Evolutionary conservation across 2,888 invertebrate genomes (phyloP).

Genomic region (Trachelus stipa): DNA sequence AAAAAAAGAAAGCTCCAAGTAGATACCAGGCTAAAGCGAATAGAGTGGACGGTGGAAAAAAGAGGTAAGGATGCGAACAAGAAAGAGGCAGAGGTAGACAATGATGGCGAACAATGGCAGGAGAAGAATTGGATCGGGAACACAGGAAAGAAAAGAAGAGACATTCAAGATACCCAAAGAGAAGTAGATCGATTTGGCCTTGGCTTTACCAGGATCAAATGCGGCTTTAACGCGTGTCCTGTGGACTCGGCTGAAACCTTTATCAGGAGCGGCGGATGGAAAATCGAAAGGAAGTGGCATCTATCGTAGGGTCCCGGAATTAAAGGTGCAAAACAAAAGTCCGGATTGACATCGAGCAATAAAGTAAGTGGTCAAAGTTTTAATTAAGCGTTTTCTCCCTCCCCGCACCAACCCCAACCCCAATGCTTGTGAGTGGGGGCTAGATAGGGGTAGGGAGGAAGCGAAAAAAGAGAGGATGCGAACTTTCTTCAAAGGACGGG

Average conservation of each 20-base stretch:
- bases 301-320: neutral
- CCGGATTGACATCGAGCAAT: neutral
- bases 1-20: neutral
- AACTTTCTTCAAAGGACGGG: neutral
- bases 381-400: neutral
- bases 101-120: neutral
- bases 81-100: slow-evolving; percentile 11
- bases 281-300: neutral
- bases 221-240: neutral
- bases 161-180: neutral
- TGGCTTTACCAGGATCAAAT: neutral
- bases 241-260: neutral
- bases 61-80: slow-evolving; percentile 3
- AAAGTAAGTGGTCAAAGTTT: neutral
- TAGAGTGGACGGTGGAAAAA: neutral
- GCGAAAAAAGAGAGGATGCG: neutral
- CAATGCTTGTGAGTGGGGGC: neutral
- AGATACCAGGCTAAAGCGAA: neutral
- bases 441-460: neutral
- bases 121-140: neutral
- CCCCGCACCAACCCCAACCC: neutral
- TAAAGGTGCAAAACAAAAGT: neutral
- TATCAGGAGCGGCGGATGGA: neutral
- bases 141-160: neutral
- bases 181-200: neutral